A percentile compares a stretch with the other conserved stretches of the same genome.
Evolutionary conservation across 2,888 invertebrate species (phyloP).

Genomic region (Xestoiulus laeticollis): DNA sequence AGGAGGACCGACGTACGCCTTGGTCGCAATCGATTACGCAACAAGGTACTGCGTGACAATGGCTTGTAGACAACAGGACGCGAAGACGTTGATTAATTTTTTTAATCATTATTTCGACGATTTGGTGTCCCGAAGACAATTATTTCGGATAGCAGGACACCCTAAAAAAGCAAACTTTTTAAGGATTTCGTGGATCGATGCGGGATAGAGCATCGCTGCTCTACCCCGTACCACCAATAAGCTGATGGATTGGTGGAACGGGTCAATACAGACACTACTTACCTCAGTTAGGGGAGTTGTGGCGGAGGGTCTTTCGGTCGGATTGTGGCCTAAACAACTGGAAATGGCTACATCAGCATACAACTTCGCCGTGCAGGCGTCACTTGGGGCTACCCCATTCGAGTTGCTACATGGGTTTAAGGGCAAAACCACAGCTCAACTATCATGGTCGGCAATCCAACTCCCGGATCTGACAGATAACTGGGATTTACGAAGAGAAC

Average conservation of each 20-base stretch:
- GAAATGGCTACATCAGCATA: neutral
- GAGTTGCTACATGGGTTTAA: neutral
- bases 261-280: neutral
- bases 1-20: neutral
- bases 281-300: neutral
- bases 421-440: no score
- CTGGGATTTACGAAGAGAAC: neutral
- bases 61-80: neutral
- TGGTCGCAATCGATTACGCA: neutral
- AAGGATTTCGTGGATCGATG: neutral
- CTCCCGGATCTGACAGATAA: no score
- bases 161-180: neutral
- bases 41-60: neutral
- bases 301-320: neutral
- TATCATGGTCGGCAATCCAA: no score
- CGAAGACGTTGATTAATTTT: neutral
- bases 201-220: neutral
- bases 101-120: no score
- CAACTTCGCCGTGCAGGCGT: neutral
- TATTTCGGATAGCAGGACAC: neutral
- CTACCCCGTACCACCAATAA: neutral
- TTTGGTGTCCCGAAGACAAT: neutral
- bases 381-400: neutral
- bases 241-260: neutral
- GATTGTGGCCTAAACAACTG: neutral